These are phyloP conservation scores for Eclectus roratus DNA, from an alignment of 2,113 vertebrate species.

Conservation along the genomic window DNA sequence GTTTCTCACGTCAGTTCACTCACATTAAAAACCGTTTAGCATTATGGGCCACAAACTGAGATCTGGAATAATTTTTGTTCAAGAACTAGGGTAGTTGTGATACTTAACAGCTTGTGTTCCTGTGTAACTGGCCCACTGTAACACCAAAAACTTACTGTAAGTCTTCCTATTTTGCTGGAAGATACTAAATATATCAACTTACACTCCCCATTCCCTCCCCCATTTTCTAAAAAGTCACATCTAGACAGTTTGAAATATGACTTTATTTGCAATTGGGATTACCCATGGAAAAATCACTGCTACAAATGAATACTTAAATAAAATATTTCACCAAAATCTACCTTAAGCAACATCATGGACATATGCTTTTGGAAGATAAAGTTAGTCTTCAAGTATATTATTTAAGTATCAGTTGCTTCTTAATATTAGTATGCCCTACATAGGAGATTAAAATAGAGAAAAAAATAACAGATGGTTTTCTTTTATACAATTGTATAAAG, in stretches of 20 bases:
- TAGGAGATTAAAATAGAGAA: not conserved
- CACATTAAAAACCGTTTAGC: not conserved
- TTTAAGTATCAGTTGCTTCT: not conserved
- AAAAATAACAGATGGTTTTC: constrained; percentile 11
- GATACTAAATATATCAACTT: not conserved
- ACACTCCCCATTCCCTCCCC: not conserved
- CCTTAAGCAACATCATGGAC: not conserved
- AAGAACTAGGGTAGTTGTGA: not conserved
- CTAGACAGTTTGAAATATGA: not conserved
- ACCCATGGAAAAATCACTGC: not conserved
- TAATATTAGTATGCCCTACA: not conserved
- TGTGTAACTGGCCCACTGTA: not conserved
- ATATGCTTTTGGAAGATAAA: not conserved
- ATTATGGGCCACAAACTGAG: not conserved
- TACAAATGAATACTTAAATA: not conserved
- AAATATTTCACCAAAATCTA: not conserved
- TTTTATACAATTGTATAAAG: not conserved
- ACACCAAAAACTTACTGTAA: not conserved
- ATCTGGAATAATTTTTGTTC: not conserved
- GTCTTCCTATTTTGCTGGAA: not conserved
- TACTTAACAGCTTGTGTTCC: not conserved
- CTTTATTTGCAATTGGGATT: not conserved
- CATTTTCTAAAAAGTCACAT: not conserved
- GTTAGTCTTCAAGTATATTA: not conserved
- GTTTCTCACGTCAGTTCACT: not conserved